phyloP scores from a whole-genome alignment of 2,888 invertebrate species.

The Pseudococcus jackbeardsleyi region DNA sequence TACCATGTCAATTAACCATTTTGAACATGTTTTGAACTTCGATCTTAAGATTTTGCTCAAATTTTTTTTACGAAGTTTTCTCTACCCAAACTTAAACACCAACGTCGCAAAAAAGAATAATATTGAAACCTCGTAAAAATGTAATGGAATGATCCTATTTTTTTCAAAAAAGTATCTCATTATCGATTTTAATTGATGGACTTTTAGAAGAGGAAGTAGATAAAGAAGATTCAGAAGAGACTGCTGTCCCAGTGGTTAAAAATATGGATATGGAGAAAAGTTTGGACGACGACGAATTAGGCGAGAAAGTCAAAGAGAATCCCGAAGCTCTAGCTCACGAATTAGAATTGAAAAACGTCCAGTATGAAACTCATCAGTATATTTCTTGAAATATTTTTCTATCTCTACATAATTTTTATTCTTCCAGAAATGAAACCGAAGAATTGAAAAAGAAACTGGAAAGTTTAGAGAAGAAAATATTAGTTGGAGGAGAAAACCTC shows the following conservation, averaged over 20 bases:
- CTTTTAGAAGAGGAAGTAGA: constrained; percentile 68
- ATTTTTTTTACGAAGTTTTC: too few relatives aligned
- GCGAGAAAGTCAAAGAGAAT: constrained; percentile 72
- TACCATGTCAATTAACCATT: too few relatives aligned
- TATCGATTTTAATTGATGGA: background rate
- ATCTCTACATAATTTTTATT: constrained; percentile 37
- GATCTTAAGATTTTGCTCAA: too few relatives aligned
- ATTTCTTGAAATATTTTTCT: background rate
- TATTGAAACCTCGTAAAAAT: too few relatives aligned
- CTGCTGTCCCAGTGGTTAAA: constrained; percentile 41
- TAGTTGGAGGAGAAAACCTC: constrained; percentile 98
- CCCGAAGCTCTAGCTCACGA: constrained; percentile 72
- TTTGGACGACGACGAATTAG: constrained; percentile 68
- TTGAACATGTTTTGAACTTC: too few relatives aligned
- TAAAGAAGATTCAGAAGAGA: constrained; percentile 72
- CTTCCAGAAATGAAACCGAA: constrained; percentile 67
- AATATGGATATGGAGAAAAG: constrained; percentile 46
- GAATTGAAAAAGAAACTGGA: constrained; percentile 79
- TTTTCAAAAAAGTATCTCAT: background rate
- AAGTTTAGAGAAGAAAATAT: constrained; percentile 93
- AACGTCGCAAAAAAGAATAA: too few relatives aligned
- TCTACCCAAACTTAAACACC: too few relatives aligned
- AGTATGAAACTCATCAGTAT: constrained; percentile 36
- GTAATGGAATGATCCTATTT: background rate
- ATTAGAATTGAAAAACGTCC: constrained; percentile 74